Percentiles rank a stretch among this genome's conserved stretches.
Conservation (phyloP, 2,888 invertebrate species). For the Disparrhopalites patrizii region DNA sequence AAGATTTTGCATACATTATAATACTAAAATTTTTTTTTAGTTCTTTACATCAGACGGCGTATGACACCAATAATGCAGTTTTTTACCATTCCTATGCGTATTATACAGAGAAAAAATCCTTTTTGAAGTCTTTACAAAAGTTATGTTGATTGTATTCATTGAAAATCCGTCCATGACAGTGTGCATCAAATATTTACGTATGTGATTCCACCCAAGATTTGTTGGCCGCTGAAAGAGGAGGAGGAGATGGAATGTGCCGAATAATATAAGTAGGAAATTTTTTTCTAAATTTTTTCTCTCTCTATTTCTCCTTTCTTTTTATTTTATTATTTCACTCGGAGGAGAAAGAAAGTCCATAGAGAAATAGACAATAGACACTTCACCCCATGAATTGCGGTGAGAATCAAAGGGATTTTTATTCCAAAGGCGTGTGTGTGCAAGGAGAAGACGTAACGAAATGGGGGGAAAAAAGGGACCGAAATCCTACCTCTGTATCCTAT, state of each 20-base stretch:
- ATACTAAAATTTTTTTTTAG: too few relatives aligned
- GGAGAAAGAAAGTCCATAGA: too few relatives aligned
- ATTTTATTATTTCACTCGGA: too few relatives aligned
- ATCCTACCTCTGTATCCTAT: too few relatives aligned
- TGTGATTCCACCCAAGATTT: background rate
- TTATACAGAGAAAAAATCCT: too few relatives aligned
- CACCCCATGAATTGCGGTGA: conserved; percentile 29
- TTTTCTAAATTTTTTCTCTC: conserved; percentile 17
- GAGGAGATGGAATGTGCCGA: conserved; percentile 34
- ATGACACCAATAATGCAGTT: too few relatives aligned
- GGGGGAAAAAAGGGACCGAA: conserved; percentile 38
- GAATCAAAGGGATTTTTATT: conserved; percentile 30
- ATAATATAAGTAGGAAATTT: conserved; percentile 36
- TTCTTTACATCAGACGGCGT: too few relatives aligned
- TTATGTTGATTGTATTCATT: conserved; percentile 15
- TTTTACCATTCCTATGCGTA: too few relatives aligned
- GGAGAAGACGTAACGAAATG: conserved; percentile 33
- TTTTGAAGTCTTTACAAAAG: too few relatives aligned
- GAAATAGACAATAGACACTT: conserved; percentile 27
- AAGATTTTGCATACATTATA: too few relatives aligned
- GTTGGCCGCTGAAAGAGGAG: conserved; percentile 1
- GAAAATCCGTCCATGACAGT: background rate
- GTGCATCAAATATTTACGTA: conserved; percentile 1
- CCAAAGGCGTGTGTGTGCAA: conserved; percentile 33
- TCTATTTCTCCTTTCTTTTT: too few relatives aligned